Evolutionary conservation across 2,888 invertebrate species (phyloP).

Genomic region (Epinotia brunnichana): DNA sequence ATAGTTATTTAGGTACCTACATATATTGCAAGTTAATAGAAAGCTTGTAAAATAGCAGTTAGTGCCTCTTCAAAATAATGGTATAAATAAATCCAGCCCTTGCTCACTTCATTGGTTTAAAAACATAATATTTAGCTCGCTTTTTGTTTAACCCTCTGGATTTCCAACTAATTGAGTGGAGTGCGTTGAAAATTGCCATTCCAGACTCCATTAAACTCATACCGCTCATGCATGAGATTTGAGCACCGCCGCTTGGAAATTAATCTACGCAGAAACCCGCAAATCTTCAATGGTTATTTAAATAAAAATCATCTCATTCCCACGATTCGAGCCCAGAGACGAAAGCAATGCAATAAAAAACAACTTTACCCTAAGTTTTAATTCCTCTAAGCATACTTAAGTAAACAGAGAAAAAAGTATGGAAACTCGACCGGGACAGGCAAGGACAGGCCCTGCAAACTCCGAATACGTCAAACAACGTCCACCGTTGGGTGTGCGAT

Average conservation of each 20-base stretch:
- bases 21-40: too few relatives aligned
- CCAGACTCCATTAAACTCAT: conserved; percentile 42
- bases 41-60: too few relatives aligned
- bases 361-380: conserved; percentile 61
- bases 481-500: conserved; percentile 48
- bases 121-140: conserved; percentile 2
- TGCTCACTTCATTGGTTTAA: conserved; percentile 6
- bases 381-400: conserved; percentile 64
- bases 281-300: conserved; percentile 39
- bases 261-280: conserved; percentile 32
- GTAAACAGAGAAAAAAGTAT: conserved; percentile 60
- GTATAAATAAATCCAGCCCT: not conserved
- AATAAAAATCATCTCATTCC: conserved; percentile 45
- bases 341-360: conserved; percentile 62
- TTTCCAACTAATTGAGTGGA: conserved; percentile 26
- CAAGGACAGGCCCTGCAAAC: conserved; percentile 45
- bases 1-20: too few relatives aligned
- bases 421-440: conserved; percentile 49
- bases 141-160: conserved; percentile 18
- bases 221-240: conserved; percentile 35
- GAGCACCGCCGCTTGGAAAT: conserved; percentile 34
- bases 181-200: conserved; percentile 37
- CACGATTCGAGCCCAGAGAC: conserved; percentile 46
- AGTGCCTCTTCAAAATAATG: too few relatives aligned
- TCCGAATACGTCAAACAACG: conserved; percentile 58